Percentiles rank a stretch among this genome's conserved stretches.
phyloP scores from a whole-genome alignment of 2,113 vertebrate genomes.

The Rattus norvegicus region DNA sequence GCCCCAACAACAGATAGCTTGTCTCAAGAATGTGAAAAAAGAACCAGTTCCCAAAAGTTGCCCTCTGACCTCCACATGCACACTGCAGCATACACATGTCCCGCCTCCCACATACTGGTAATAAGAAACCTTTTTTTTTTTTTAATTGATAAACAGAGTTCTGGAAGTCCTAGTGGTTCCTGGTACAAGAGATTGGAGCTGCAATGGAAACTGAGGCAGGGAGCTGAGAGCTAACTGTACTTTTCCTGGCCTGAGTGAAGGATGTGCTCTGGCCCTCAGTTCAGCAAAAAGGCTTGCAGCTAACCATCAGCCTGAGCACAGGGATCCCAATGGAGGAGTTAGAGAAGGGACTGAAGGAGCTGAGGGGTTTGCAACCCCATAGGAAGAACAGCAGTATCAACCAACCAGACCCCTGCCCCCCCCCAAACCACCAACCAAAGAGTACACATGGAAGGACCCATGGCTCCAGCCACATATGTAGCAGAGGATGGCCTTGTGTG shows the following conservation, averaged over 20 bases:
- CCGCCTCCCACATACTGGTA: neutral
- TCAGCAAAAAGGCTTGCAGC: too few species aligned
- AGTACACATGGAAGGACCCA: too few species aligned
- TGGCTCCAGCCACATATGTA: too few species aligned
- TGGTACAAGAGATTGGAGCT: neutral
- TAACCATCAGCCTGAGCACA: too few species aligned
- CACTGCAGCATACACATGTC: neutral
- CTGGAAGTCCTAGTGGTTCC: neutral
- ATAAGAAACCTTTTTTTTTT: neutral
- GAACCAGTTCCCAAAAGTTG: neutral
- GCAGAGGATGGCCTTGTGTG: too few species aligned
- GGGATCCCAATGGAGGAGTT: too few species aligned
- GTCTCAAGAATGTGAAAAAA: neutral
- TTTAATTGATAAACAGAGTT: neutral
- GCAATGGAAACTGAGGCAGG: neutral
- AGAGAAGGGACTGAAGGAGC: too few species aligned
- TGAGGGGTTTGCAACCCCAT: too few species aligned
- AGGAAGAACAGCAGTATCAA: too few species aligned
- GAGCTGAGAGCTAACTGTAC: fast-evolving
- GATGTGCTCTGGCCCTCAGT: neutral
- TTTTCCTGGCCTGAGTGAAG: fast-evolving
- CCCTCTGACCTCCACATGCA: neutral
- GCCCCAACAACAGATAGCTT: neutral
- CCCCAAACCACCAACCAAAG: too few species aligned
- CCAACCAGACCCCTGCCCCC: too few species aligned